Evolutionary conservation across 2,797 vertebrate genomes (phyloP).

Genomic region (Bradypodion pumilum): DNA sequence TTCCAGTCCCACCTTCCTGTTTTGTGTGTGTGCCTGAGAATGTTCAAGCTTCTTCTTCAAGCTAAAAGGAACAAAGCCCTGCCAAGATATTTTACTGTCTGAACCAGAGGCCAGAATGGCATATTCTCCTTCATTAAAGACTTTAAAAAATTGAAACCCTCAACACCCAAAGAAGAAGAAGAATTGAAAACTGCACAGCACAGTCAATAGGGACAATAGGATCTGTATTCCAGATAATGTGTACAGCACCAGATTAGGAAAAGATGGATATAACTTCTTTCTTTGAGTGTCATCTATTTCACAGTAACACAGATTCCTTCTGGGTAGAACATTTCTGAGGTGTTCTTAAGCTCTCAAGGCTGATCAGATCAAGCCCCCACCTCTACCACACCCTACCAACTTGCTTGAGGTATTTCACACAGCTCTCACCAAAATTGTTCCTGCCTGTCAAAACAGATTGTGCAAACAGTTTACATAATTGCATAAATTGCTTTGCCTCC

Average conservation of each 20-base stretch:
- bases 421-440: not conserved
- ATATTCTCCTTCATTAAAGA: not conserved
- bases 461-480: slow-evolving; percentile 46
- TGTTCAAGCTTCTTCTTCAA: not conserved
- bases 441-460: slow-evolving; percentile 48
- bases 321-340: slow-evolving; percentile 18
- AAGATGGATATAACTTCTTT: not conserved
- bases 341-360: not conserved
- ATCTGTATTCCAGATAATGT: not conserved
- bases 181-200: no score
- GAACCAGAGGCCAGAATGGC: not conserved
- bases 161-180: no score
- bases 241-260: not conserved
- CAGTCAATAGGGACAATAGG: not conserved
- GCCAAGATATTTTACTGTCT: not conserved
- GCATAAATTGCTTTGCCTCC: slow-evolving; percentile 62
- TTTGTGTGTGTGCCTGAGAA: not conserved
- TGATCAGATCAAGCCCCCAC: not conserved
- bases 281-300: not conserved
- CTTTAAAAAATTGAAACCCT: not conserved
- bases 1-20: not conserved
- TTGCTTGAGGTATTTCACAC: slow-evolving; percentile 28
- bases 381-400: not conserved
- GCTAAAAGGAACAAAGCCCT: no score
- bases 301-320: not conserved